Base-by-base conservation (phyloP, 2,113 vertebrate genomes). In the Megaleporinus macrocephalus region DNA sequence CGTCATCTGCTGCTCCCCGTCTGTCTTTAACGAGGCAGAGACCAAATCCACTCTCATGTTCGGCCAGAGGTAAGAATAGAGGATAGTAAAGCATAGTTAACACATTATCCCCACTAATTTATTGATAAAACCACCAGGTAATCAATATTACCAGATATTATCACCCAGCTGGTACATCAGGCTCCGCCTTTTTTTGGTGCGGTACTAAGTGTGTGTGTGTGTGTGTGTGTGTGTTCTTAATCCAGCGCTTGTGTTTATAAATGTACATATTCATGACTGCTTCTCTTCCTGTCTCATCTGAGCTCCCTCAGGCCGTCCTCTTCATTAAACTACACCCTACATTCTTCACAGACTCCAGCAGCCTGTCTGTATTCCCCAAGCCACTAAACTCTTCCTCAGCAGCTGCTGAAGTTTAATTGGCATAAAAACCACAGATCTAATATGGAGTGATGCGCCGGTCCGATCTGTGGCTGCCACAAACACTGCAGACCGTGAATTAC, bases 41-140 rank as follows among this genome's bases (percentile, higher is more conserved):
- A 97, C 96, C 33, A 98, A 98, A 73, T 97, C 98, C 26, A 99
- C 98, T 0, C 93, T 99, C 16, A 98, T 99, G 97, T 99, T 99
- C 13, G 97, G 98, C 14, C 98, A 99, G 89, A 93, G 98, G 98
- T 99, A 89, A 57, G 72, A 13, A 1, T 11, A 16, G 51, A 47
- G 36, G 3, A 36, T 36, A 7, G 36, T 36, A 36, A n/a, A n/a
- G n/a, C n/a, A n/a, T n/a, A n/a, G n/a, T n/a, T n/a, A n/a, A n/a
- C n/a, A n/a, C n/a, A n/a, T n/a, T n/a, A n/a, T n/a, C n/a, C n/a
- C n/a, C n/a, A n/a, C n/a, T n/a, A n/a, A n/a, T n/a, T n/a, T n/a
- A n/a, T n/a, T n/a, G n/a, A n/a, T n/a, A n/a, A n/a, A n/a, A n/a
- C n/a, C n/a, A n/a, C n/a, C n/a, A n/a, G n/a, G n/a, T n/a, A n/a